These are phyloP conservation scores for Drosophila virilis DNA, from an alignment of 1,140 invertebrate genomes.

Conservation along the genomic window DNA sequence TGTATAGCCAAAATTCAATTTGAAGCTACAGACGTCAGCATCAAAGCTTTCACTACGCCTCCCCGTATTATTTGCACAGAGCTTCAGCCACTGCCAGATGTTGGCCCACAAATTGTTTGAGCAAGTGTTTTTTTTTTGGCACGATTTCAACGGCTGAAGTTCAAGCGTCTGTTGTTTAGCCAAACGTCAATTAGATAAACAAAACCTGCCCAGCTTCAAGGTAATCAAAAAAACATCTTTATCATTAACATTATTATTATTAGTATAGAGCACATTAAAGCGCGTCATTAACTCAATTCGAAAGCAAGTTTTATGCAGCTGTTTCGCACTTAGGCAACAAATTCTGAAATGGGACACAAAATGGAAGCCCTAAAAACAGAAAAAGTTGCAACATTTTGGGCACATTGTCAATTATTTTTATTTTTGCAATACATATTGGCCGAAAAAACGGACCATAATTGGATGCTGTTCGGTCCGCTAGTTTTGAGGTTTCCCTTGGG, in stretches of 20 bases:
- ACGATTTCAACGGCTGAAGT: slow-evolving; percentile 2
- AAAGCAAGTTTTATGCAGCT: slow-evolving; percentile 10
- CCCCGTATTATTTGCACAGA: too few species aligned
- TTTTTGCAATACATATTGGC: slow-evolving; percentile 25
- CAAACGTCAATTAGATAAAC: slow-evolving; percentile 22
- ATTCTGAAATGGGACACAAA: background rate
- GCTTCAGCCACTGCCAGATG: background rate
- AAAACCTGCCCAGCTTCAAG: slow-evolving; percentile 35
- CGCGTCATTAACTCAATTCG: slow-evolving; percentile 13
- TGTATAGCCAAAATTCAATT: too few species aligned
- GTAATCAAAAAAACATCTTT: slow-evolving; percentile 19
- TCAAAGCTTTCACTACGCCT: too few species aligned
- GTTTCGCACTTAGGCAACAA: background rate
- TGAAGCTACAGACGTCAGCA: too few species aligned
- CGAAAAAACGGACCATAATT: slow-evolving; percentile 12
- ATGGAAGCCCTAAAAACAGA: slow-evolving; percentile 14
- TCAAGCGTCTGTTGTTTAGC: background rate
- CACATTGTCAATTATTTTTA: background rate
- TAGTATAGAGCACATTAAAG: slow-evolving; percentile 9
- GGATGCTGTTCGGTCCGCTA: background rate
- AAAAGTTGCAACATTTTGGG: background rate
- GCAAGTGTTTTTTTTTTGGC: slow-evolving; percentile 26
- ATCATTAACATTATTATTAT: slow-evolving; percentile 8
- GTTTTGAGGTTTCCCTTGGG: slow-evolving; percentile 32
- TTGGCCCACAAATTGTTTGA: slow-evolving; percentile 20